Evolutionary conservation across 1,140 invertebrate genomes (phyloP).

Genomic region (Scylla paramamosain): DNA sequence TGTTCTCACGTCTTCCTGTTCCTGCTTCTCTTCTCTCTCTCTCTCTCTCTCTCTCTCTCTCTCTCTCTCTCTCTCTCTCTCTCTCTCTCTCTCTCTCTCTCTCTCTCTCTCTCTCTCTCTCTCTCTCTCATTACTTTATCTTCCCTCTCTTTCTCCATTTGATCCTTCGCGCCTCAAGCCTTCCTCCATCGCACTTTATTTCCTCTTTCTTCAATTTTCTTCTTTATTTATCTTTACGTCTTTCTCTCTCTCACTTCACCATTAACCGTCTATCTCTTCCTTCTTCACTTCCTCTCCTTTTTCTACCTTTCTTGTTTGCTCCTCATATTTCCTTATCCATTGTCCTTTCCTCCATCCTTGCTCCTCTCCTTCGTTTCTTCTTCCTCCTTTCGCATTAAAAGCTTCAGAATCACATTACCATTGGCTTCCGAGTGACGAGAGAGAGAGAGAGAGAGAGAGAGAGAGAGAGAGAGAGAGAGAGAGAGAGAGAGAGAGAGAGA

Average conservation of each 20-base stretch:
- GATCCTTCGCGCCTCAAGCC: background rate
- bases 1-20: background rate
- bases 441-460: background rate
- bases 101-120: background rate
- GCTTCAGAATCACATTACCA: constrained; percentile 14
- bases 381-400: background rate
- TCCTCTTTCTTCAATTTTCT: no score
- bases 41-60: background rate
- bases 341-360: background rate
- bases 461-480: background rate
- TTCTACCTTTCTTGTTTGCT: background rate
- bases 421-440: background rate
- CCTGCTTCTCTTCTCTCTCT: background rate
- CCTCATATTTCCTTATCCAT: no score
- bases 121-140: background rate
- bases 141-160: background rate
- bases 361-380: background rate
- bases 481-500: background rate
- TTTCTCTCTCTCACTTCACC: no score
- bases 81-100: background rate
- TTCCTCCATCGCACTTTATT: no score
- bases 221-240: no score
- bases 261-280: no score
- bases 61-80: background rate
- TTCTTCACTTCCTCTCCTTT: background rate